Evolutionary conservation across 2,113 vertebrate species (phyloP), one percentile per base, ranked within the genome.

Genomic region (Anarhynchus alexandrinus): DNA sequence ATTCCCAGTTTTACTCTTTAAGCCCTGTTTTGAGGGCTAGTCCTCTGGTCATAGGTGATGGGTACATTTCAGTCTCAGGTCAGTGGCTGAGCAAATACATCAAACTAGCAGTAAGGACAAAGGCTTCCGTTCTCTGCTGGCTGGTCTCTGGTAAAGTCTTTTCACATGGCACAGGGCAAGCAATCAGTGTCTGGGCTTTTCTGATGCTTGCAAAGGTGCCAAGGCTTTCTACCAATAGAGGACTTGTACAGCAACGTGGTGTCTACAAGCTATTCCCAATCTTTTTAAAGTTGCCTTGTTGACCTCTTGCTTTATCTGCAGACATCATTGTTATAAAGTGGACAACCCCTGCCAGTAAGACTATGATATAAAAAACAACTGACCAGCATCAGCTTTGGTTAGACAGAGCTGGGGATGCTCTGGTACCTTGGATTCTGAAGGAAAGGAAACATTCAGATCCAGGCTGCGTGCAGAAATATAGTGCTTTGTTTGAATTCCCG

Each of bases 401-500:
- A 82, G 62, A 80, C 34, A 74, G 61, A 93, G 29, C 6, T 23
- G 23, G 23, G 26, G 66, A 29, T 74, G 49, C 72, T 65, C 82
- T 76, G 27, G 34, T 69, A 65, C 79, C 2, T 1, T 71, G 82
- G 64, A 78, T 86, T 67, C 67, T 40, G 43, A 71, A 88, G 23
- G 36, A 40, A 59, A 59, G 11, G 15, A 90, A 82, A 88, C 38
- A 55, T 69, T 65, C 51, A 78, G 69, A 78, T 42, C 27, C 6
- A 61, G 74, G 17, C 21, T 83, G 51, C 4, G 9, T 84, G 82
- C 94, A 76, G 86, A 82, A 95, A 95, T 32, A 95, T 85, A 49
- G 86, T 5, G 1, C 54, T 94, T 97, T 89, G 32, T 97, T 88
- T 95, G 88, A 94, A 79, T 93, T 94, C 82, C 73, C 34, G 8